phyloP scores from a whole-genome alignment of 1,140 invertebrate genomes.

The Papilio polyxenes region DNA sequence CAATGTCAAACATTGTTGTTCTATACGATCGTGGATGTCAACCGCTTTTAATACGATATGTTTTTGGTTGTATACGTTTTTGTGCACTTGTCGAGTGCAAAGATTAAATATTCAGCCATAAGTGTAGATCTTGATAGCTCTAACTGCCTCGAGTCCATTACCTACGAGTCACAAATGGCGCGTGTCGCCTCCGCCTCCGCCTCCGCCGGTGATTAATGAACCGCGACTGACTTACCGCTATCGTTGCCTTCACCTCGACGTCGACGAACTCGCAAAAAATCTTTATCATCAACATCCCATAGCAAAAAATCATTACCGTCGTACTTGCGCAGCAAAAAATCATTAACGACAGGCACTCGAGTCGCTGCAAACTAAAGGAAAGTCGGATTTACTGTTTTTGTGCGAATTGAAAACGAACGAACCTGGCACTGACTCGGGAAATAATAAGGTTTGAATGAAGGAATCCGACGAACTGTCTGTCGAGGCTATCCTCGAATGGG shows the following conservation, averaged over 20 bases:
- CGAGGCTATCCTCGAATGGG: not conserved
- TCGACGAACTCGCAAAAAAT: not conserved
- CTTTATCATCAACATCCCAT: slow-evolving; percentile 5
- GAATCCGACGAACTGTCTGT: not conserved
- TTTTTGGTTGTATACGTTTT: not conserved
- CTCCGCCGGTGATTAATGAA: slow-evolving; percentile 27
- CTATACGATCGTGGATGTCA: too few relatives aligned
- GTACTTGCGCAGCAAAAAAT: slow-evolving; percentile 50
- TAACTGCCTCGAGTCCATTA: slow-evolving; percentile 21
- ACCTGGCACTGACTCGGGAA: not conserved
- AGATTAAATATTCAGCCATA: not conserved
- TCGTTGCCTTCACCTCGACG: not conserved
- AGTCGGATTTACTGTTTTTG: slow-evolving; percentile 31
- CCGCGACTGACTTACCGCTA: slow-evolving; percentile 24
- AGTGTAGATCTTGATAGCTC: not conserved
- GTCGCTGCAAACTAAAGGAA: slow-evolving; percentile 5
- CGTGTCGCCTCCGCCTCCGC: slow-evolving; percentile 28
- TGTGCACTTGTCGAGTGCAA: not conserved
- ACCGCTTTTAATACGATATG: too few relatives aligned
- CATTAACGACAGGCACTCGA: slow-evolving; percentile 47
- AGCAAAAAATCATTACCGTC: slow-evolving; percentile 48
- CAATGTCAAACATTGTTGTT: too few relatives aligned
- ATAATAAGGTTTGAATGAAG: slow-evolving; percentile 25
- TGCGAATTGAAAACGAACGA: slow-evolving; percentile 7
- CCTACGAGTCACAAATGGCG: slow-evolving; percentile 20